phyloP scores from a whole-genome alignment of 2,113 vertebrate genomes.

The Pampusana beccarii region DNA sequence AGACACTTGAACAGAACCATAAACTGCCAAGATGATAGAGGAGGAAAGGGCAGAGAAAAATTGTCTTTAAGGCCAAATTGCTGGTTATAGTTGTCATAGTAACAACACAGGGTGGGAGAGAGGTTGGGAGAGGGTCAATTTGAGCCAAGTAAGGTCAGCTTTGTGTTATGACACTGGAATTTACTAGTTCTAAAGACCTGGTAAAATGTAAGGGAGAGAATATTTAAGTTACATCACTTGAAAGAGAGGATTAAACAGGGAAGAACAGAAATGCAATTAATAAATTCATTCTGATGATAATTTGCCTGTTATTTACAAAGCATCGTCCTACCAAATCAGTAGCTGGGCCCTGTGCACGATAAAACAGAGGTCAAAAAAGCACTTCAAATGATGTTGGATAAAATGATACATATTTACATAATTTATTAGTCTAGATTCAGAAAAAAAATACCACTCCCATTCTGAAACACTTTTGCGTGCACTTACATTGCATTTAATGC shows the following conservation, averaged over 20 bases:
- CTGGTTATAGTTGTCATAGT: not conserved
- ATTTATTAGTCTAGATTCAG: not conserved
- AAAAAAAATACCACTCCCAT: not conserved
- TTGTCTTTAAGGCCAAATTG: not conserved
- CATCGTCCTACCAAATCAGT: not conserved
- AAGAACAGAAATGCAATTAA: not conserved
- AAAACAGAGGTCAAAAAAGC: not conserved
- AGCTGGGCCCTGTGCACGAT: not conserved
- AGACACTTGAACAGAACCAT: not conserved
- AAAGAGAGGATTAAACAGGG: not conserved
- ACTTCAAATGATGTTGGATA: not conserved
- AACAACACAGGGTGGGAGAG: not conserved
- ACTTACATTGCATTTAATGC: not conserved
- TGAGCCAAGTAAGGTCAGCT: not conserved
- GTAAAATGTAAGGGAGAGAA: not conserved
- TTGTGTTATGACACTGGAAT: not conserved
- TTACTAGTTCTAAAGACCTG: not conserved
- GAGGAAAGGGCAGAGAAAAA: not conserved
- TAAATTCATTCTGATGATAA: not conserved
- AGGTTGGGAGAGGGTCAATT: not conserved
- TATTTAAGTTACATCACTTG: not conserved
- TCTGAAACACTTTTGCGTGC: not conserved
- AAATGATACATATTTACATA: not conserved
- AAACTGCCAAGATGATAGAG: not conserved
- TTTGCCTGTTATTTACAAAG: not conserved